phyloP scores from a whole-genome alignment of 2,888 invertebrate species.

The Cheilosia urbana region DNA sequence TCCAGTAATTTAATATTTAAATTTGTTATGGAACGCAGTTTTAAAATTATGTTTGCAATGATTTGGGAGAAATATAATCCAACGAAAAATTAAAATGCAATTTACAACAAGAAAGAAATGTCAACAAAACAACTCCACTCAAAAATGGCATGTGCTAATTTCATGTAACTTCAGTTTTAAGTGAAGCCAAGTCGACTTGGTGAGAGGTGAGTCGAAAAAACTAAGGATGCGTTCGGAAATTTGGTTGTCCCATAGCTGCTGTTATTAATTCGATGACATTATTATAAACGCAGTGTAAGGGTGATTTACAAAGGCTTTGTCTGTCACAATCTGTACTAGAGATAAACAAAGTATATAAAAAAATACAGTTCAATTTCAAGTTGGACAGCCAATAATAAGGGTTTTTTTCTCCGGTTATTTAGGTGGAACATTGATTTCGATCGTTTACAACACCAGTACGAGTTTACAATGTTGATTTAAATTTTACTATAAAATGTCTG shows the following conservation, averaged over 20 bases:
- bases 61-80: constrained; percentile 18
- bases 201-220: not conserved
- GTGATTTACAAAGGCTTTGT: too few relatives aligned
- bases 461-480: too few relatives aligned
- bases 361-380: too few relatives aligned
- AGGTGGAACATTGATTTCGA: too few relatives aligned
- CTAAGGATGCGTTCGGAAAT: not conserved
- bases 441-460: too few relatives aligned
- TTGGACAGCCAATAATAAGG: too few relatives aligned
- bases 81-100: constrained; percentile 50
- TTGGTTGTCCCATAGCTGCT: not conserved
- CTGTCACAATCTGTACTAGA: too few relatives aligned
- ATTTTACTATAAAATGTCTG: too few relatives aligned
- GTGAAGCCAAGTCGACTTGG: constrained; percentile 38
- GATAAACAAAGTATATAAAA: too few relatives aligned
- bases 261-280: not conserved
- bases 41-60: constrained; percentile 12
- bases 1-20: not conserved
- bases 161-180: constrained; percentile 39
- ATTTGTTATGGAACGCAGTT: not conserved
- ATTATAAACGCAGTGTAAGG: too few relatives aligned
- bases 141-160: constrained; percentile 64
- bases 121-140: constrained; percentile 71
- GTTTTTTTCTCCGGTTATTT: too few relatives aligned
- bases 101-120: constrained; percentile 53